Conservation (phyloP, 2,888 invertebrate genomes). For the Miltochrista miniata region DNA sequence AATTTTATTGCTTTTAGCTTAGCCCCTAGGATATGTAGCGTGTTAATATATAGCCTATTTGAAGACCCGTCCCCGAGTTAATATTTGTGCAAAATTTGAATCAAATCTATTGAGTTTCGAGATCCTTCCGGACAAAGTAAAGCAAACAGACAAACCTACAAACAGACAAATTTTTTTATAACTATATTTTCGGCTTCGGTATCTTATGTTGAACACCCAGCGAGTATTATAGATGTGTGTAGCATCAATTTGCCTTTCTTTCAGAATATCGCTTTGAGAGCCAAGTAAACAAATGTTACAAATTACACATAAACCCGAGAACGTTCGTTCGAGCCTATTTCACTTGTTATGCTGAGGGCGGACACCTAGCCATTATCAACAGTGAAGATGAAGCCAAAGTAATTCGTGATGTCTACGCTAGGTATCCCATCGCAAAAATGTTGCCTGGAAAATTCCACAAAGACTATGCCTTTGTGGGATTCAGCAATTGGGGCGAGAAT, state of each 20-base stretch:
- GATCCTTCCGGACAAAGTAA: too few relatives aligned
- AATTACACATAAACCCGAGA: constrained; percentile 46
- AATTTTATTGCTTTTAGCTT: too few relatives aligned
- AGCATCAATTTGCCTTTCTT: not conserved
- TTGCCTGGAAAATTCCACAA: constrained; percentile 28
- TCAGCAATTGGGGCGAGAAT: constrained; percentile 41
- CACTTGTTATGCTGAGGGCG: constrained; percentile 52
- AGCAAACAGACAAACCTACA: too few relatives aligned
- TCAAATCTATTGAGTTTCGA: too few relatives aligned
- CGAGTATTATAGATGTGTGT: too few relatives aligned
- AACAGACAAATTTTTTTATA: too few relatives aligned
- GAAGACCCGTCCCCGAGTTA: too few relatives aligned
- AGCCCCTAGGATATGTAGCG: too few relatives aligned
- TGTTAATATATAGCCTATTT: too few relatives aligned
- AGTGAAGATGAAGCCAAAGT: constrained; percentile 40
- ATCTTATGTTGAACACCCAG: too few relatives aligned
- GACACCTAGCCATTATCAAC: constrained; percentile 52
- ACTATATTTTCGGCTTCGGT: too few relatives aligned
- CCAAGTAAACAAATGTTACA: constrained; percentile 53
- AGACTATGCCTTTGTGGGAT: constrained; percentile 38
- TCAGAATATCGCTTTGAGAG: constrained; percentile 43
- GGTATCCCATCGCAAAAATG: constrained; percentile 20
- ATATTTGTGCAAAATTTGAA: too few relatives aligned
- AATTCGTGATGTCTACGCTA: constrained; percentile 33
- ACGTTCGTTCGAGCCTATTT: constrained; percentile 50